Evolutionary conservation across 2,888 invertebrate genomes (phyloP).

Genomic region (Carabus problematicus): DNA sequence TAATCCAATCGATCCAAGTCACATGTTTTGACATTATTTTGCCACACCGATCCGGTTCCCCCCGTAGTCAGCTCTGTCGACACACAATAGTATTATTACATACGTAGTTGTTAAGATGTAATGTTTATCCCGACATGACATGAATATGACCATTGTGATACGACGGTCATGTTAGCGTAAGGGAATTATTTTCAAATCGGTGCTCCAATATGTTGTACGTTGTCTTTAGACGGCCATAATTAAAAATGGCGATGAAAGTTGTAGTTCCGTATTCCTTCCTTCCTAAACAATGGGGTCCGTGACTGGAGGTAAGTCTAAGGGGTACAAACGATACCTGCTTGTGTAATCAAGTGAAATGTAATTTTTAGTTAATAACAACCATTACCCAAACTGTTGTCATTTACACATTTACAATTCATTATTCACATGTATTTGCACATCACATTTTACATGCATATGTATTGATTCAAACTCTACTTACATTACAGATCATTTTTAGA

Average conservation of each 20-base stretch:
- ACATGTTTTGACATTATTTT: slow-evolving; percentile 61
- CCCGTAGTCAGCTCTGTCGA: slow-evolving; percentile 43
- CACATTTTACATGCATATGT: too few relatives aligned
- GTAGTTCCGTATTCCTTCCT: slow-evolving; percentile 50
- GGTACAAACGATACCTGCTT: slow-evolving; percentile 14
- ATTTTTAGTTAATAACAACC: too few relatives aligned
- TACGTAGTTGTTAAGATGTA: slow-evolving; percentile 1
- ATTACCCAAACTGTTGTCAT: too few relatives aligned
- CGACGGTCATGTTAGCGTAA: slow-evolving; percentile 35
- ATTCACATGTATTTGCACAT: slow-evolving; percentile 22
- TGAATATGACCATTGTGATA: slow-evolving; percentile 31
- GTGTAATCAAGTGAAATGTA: slow-evolving; percentile 30
- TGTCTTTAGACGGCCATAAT: slow-evolving; percentile 73
- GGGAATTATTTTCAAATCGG: slow-evolving; percentile 47
- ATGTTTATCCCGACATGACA: background rate
- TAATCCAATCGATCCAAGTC: slow-evolving; percentile 33
- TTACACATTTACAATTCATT: slow-evolving; percentile 12
- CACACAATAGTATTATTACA: slow-evolving; percentile 7
- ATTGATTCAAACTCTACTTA: too few relatives aligned
- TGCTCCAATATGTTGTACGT: slow-evolving; percentile 59
- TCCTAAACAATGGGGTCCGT: slow-evolving; percentile 41
- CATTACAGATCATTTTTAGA: background rate
- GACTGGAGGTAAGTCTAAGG: slow-evolving; percentile 36
- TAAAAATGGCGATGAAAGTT: slow-evolving; percentile 56
- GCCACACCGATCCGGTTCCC: slow-evolving; percentile 53